These are phyloP conservation scores for Pocillopora verrucosa DNA, from an alignment of 64 coral and sea anemone species.

Conservation along the genomic window DNA sequence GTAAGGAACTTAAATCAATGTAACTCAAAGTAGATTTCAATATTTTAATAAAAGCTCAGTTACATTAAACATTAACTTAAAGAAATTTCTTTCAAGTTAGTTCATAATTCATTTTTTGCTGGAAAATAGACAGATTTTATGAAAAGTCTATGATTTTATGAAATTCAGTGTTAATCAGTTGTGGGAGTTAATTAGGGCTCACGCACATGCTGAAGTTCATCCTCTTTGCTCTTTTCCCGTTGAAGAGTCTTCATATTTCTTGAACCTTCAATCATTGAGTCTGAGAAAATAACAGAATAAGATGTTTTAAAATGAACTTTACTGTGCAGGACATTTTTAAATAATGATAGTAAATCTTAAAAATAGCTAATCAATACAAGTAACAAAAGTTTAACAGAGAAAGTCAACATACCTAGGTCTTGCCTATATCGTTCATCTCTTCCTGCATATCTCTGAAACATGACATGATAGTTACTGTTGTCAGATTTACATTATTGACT, in stretches of 20 bases:
- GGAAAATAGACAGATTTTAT: no score
- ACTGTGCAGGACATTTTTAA: background rate
- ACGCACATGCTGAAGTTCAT: constrained; percentile 70
- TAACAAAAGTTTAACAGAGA: background rate
- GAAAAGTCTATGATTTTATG: no score
- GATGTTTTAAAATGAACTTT: background rate
- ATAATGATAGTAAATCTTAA: background rate
- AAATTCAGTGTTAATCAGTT: no score
- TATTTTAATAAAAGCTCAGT: no score
- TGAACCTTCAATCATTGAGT: constrained; percentile 61
- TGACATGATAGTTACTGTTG: background rate
- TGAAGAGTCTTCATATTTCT: constrained; percentile 44
- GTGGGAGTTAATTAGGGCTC: background rate
- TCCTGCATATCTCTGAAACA: constrained; percentile 44
- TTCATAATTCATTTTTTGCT: no score
- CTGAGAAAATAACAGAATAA: constrained; percentile 6
- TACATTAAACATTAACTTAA: no score
- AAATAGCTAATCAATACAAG: no score
- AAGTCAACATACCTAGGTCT: constrained; percentile 60
- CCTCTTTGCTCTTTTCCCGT: constrained; percentile 59
- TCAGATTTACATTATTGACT: no score
- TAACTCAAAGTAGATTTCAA: no score
- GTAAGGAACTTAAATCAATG: no score
- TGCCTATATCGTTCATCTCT: constrained; percentile 42
- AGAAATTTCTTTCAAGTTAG: no score